Percentiles rank a stretch among this genome's conserved stretches.
Conservation (phyloP, 1,140 invertebrate genomes). For the Pseudomyrmex cubaensis region DNA sequence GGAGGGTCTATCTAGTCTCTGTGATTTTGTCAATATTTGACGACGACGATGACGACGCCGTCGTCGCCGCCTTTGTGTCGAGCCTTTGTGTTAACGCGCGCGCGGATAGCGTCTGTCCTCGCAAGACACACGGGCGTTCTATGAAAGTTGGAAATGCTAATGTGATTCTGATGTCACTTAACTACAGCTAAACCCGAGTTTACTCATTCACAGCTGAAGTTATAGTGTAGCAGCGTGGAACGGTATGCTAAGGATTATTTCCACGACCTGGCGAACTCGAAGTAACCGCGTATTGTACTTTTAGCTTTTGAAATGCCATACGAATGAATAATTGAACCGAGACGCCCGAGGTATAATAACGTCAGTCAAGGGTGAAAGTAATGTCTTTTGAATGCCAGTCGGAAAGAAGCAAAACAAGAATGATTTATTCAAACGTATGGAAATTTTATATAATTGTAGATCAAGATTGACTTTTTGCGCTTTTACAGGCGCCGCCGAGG, state of each 20-base stretch:
- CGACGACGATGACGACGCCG: not conserved
- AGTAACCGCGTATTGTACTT: not conserved
- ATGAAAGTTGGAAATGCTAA: slow-evolving; percentile 50
- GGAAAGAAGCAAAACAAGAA: not conserved
- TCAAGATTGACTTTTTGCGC: not conserved
- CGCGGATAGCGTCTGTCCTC: no score
- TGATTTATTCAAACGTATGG: not conserved
- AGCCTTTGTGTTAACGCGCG: not conserved
- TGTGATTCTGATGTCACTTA: slow-evolving; percentile 39
- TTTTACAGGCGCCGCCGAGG: no score
- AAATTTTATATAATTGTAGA: not conserved
- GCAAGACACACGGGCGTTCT: slow-evolving; percentile 2
- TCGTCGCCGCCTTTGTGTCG: slow-evolving; percentile 2
- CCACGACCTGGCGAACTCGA: not conserved
- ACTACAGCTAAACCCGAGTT: not conserved
- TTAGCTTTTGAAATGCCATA: not conserved
- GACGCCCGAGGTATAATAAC: not conserved
- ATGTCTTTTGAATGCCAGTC: not conserved
- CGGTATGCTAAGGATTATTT: not conserved
- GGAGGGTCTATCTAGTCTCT: not conserved
- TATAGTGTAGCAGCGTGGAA: not conserved
- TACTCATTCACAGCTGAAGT: not conserved
- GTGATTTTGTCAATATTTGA: slow-evolving; percentile 54
- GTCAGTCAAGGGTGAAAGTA: not conserved
- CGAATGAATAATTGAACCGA: not conserved